phyloP scores from a whole-genome alignment of 2,797 vertebrate genomes.

The Gambelia wislizenii region DNA sequence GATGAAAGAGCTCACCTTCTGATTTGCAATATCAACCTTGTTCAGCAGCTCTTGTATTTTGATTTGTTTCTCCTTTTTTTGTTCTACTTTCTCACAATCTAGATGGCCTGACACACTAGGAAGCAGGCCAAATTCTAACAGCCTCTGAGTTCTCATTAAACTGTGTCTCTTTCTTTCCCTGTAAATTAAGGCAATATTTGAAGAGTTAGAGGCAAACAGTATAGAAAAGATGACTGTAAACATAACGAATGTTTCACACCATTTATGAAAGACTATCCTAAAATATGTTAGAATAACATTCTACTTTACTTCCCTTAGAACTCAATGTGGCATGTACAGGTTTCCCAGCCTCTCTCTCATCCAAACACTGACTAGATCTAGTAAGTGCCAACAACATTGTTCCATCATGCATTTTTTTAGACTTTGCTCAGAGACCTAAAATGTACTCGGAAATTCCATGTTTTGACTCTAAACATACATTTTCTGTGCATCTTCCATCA shows the following conservation, averaged over 20 bases:
- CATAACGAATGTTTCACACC: not conserved
- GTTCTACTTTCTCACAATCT: conserved; percentile 59
- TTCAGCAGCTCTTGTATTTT: conserved; percentile 67
- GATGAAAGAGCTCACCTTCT: conserved; percentile 70
- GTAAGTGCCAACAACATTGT: not conserved
- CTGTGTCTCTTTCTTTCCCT: conserved; percentile 82
- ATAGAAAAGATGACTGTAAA: conserved; percentile 10
- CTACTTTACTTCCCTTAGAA: not conserved
- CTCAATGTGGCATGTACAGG: not conserved
- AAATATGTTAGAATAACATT: not conserved
- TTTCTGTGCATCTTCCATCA: conserved; percentile 79
- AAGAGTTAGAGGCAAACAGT: conserved; percentile 17
- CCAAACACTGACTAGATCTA: not conserved
- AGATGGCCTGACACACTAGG: conserved; percentile 34
- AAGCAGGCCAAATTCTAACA: conserved; percentile 45
- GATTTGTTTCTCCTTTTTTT: conserved; percentile 70
- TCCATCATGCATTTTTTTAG: not conserved
- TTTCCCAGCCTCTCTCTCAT: not conserved
- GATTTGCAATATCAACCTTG: conserved; percentile 72
- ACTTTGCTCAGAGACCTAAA: not conserved
- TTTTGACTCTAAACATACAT: conserved; percentile 75
- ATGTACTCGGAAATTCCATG: not conserved
- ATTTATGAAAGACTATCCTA: conserved; percentile 3
- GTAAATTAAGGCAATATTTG: conserved; percentile 61
- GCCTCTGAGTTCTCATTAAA: conserved; percentile 60